Evolutionary conservation across 2,888 invertebrate genomes (phyloP), one percentile per base, ranked within the genome.

Genomic region (Ethmia dodecea): DNA sequence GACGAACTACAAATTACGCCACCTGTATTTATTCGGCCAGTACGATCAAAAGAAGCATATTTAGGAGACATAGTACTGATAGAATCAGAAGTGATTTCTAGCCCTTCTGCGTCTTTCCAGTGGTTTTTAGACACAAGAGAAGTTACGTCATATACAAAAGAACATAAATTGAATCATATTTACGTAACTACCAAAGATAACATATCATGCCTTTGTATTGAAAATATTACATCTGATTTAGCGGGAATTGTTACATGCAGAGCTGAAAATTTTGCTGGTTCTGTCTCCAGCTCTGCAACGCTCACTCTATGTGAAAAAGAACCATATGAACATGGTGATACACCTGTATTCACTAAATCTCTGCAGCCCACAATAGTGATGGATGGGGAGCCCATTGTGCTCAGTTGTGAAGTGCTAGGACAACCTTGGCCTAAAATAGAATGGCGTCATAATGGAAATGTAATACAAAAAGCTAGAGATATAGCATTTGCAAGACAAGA

Each of bases 231-330:
- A 36, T 84, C 90, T 37, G 91, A 93, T 64, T 89, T 89, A 51
- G 83, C 89, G 37, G 96, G 95, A 13, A 88, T 92, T 15, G 93
- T 95, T 55, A 95, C 94, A 12, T 96, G 96, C 55, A 89, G 94
- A 55, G 97, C 97, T 2, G 94, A 95, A 75, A 97, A 97, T 71
- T 93, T 93, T 31, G 93, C 92, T 31, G 97, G 97, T 6, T 94
- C 94, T 0, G 94, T 95, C 5, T 94, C 94, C n/a, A 93, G 93
- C 50, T 93, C 94, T 0, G 94, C 95, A 2, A 90, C 91, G 12
- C 63, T 95, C 3, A 88, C 89, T 51, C 60, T 93, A 52, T 71
- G 92, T 13, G 63, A 91, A 20, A 89, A 91, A 40, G 87, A 79
- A 14, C 67, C 67, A 35, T 86, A 86, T 79, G 40, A 42, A 40